These are phyloP conservation scores for Lycaon pictus DNA, from an alignment of 2,113 vertebrate species.

Conservation along the genomic window DNA sequence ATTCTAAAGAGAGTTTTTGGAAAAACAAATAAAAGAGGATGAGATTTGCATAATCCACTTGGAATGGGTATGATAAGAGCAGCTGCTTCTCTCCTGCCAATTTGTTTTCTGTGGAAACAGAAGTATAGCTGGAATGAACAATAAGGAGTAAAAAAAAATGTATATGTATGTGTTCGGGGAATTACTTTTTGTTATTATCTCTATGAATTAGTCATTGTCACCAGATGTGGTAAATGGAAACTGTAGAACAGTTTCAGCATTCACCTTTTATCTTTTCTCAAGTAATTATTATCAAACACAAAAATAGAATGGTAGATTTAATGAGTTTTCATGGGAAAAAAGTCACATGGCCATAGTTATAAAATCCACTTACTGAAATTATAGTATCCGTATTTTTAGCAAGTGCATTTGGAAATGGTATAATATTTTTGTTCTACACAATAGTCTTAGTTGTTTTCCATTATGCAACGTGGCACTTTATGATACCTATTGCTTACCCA, in stretches of 20 bases:
- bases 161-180: not conserved
- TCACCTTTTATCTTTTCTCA: conserved; percentile 25
- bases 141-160: not conserved
- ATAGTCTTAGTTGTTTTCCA: not conserved
- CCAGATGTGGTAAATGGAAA: conserved; percentile 26
- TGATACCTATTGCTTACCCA: not conserved
- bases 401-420: not conserved
- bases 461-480: not conserved
- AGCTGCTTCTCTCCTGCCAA: not conserved
- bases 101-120: not conserved
- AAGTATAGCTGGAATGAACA: not conserved
- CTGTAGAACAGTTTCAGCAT: not conserved
- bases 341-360: not conserved
- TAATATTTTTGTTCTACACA: not conserved
- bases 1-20: not conserved
- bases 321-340: conserved; percentile 4
- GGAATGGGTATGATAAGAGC: not conserved
- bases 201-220: conserved; percentile 15
- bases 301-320: conserved; percentile 21
- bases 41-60: not conserved
- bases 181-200: not conserved
- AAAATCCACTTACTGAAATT: conserved; percentile 10
- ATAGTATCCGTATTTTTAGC: not conserved
- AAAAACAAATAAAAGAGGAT: not conserved
- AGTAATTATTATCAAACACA: conserved; percentile 34